These are phyloP conservation scores for Palloptera scutellata DNA, from an alignment of 2,888 invertebrate species.

Conservation along the genomic window DNA sequence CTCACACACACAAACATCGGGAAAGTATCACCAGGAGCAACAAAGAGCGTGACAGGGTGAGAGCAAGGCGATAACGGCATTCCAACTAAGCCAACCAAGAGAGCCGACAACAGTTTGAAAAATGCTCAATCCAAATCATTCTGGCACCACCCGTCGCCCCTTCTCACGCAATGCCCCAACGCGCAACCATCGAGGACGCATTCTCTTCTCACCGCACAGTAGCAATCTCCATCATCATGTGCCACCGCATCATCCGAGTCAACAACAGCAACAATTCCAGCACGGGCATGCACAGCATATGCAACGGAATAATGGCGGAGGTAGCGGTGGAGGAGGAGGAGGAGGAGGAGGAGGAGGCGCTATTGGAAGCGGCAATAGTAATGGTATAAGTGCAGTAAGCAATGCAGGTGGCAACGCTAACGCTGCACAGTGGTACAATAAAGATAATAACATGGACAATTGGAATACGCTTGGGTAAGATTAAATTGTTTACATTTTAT, in stretches of 20 bases:
- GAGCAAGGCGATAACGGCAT: no score
- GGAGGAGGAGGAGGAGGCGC: conserved; percentile 35
- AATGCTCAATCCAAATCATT: conserved; percentile 60
- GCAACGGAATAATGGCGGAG: conserved; percentile 36
- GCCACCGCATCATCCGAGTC: conserved; percentile 31
- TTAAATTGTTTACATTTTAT: conserved; percentile 44
- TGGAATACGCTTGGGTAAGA: conserved; percentile 63
- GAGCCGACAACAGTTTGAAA: conserved; percentile 21
- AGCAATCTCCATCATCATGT: conserved; percentile 48
- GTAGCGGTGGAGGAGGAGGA: conserved; percentile 40
- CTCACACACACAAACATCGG: no score
- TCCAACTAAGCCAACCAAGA: not conserved
- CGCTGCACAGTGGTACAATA: conserved; percentile 39
- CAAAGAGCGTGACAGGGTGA: no score
- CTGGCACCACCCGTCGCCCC: conserved; percentile 60
- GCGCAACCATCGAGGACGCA: conserved; percentile 60
- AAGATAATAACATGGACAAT: conserved; percentile 50
- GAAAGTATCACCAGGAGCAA: no score
- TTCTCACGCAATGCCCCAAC: conserved; percentile 61
- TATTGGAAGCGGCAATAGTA: conserved; percentile 36
- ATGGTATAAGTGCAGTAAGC: conserved; percentile 34
- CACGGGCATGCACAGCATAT: conserved; percentile 18
- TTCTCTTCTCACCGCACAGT: conserved; percentile 61
- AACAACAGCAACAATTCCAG: conserved; percentile 30
- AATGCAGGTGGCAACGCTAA: not conserved